phyloP scores from a whole-genome alignment of 2,113 vertebrate genomes.

The Eira barbara region DNA sequence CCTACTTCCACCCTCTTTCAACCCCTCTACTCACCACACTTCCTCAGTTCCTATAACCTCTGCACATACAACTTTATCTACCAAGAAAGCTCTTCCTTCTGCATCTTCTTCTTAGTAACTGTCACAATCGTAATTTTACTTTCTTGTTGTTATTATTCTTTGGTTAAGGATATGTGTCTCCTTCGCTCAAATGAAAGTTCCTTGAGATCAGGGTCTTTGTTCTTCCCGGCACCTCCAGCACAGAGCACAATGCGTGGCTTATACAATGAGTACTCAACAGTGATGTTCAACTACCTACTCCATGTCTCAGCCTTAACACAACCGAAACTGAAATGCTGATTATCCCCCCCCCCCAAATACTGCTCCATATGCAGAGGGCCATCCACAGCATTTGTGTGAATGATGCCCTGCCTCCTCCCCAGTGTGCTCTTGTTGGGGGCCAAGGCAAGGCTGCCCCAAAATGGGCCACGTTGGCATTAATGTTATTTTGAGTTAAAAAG shows the following conservation, averaged over 20 bases:
- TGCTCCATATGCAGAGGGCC: not conserved
- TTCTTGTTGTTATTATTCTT: not conserved
- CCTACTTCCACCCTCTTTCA: not conserved
- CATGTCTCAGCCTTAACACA: not conserved
- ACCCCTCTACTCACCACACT: not conserved
- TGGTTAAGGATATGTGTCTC: not conserved
- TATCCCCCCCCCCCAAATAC: not conserved
- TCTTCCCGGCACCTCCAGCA: not conserved
- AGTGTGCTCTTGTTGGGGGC: not conserved
- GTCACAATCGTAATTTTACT: not conserved
- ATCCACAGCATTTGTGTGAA: not conserved
- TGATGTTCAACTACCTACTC: not conserved
- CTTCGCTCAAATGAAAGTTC: not conserved
- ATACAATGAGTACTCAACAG: not conserved
- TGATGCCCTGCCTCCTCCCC: not conserved
- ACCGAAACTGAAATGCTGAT: not conserved
- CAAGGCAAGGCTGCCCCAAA: not conserved
- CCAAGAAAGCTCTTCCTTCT: not conserved
- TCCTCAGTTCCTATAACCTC: not conserved
- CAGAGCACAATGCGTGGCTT: not conserved
- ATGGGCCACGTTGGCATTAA: not conserved
- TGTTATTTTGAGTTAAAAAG: not conserved
- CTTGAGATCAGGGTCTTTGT: not conserved
- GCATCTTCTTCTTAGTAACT: not conserved
- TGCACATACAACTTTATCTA: not conserved